Base-by-base conservation (phyloP, 2,888 invertebrate species). In the Ochropleura plecta region DNA sequence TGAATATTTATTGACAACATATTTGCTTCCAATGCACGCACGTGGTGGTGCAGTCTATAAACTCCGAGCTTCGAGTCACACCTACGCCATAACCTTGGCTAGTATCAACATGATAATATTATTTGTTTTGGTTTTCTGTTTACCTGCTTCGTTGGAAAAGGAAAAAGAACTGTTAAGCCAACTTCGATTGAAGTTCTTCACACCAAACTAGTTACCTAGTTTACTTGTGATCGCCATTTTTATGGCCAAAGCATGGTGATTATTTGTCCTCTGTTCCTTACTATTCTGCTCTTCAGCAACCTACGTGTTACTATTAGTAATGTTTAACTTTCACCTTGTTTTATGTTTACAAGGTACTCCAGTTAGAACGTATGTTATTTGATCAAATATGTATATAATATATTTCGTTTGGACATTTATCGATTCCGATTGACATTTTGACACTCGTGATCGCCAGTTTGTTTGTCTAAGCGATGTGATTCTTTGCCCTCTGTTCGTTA, bases 51-150 rank as follows among this genome's bases (percentile, higher is more conserved):
- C 67, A 78, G 60, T 70, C 70, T 79, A 70, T 76, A 82, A 82
- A 82, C 82, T 76, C 70, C 40, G 48, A 65, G 68, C 69, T 70
- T 62, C 57, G 49, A 73, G 64, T 57, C 68, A 20, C 82, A 46
- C 80, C 83, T 60, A 80, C 82, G 72, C 73, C 73, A 44, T 72
- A 71, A 72, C 83, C 83, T 82, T 82, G 83, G 73, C 77, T 70
- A 30, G 64, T 76, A 77, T 77, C 65, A 80, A 82, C 67, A 20
- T 62, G 48, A 65, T 59, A 75, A n/a, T 77, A 65, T 74, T 70
- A 51, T 81, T 81, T 74, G 57, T 81, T 79, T 75, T 71, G 59
- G 62, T 78, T 62, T 81, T 63, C n/a, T 69, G 49, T 74, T 76
- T 73, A 70, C 46, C 66, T 53, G 51, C 7, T 60, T 14, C 30